Base-by-base conservation (phyloP, 2,797 vertebrate species). In the Mus caroli region DNA sequence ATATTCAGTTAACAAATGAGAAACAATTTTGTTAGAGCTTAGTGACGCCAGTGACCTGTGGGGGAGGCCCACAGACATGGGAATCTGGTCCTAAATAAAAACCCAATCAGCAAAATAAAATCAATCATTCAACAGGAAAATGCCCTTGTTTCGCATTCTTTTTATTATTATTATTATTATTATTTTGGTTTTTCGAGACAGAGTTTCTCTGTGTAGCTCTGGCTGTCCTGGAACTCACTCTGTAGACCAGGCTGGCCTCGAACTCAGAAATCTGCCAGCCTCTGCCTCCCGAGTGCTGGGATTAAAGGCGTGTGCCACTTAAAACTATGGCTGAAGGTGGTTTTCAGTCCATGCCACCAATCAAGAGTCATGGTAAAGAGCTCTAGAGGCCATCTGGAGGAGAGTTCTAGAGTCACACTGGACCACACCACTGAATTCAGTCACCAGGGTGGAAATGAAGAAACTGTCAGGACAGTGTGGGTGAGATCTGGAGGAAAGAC, bases 301-400 rank as follows among this genome's bases (percentile, higher is more conserved):
- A n/a, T n/a, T n/a, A n/a, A n/a, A n/a, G n/a, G n/a, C n/a, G n/a
- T n/a, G n/a, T n/a, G n/a, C n/a, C n/a, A n/a, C n/a, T 96, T 91
- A 73, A 88, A 94, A 56, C 46, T 77, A 24, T 19, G 10, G 22
- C 15, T 60, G 43, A 90, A 50, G 69, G 73, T 82, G 17, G n/a
- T 28, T 88, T 94, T 82, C 46, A 34, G 88, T 50, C 31, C 78
- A 40, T 0, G 22, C 46, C 13, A 50, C 40, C 60, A 90, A 85
- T 91, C 60, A 56, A 73, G 54, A 96, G 77, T n/a, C 75, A 75
- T 52, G 84, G 12, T 22, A 15, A 92, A 76, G 24, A 83, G 19
- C 86, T 86, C 15, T 3, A 60, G 37, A 64, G 77, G 26, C 64
- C 88, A 97, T 80, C 88, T 96, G 96, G 75, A 94, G 84, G 78